phyloP scores from a whole-genome alignment of 2,797 vertebrate genomes.

The Vireo griseus region DNA sequence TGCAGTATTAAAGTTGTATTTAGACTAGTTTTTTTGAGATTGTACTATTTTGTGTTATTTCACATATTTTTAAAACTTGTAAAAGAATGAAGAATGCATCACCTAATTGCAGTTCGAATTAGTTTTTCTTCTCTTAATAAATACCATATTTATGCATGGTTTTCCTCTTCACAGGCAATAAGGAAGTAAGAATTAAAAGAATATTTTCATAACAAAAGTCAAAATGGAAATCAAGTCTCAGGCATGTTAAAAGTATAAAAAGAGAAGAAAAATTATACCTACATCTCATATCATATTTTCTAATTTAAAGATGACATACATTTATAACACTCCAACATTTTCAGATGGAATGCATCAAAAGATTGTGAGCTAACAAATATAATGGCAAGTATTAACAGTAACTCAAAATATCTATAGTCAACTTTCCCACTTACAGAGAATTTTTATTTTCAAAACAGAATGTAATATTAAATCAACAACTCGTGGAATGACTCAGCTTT shows the following conservation, averaged over 20 bases:
- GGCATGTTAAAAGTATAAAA: neutral
- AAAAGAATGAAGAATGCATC: neutral
- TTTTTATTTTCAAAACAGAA: neutral
- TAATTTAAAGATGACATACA: neutral
- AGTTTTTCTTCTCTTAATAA: neutral
- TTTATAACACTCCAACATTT: neutral
- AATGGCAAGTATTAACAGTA: neutral
- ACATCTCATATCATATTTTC: neutral
- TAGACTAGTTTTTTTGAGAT: neutral
- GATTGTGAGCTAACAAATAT: neutral
- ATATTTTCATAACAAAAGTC: neutral
- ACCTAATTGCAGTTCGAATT: neutral
- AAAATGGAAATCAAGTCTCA: neutral
- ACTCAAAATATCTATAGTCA: neutral
- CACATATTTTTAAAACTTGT: neutral
- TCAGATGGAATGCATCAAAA: neutral
- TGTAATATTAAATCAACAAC: neutral
- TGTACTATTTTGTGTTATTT: neutral
- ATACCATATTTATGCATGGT: neutral
- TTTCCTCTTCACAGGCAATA: neutral
- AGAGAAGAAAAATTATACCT: neutral
- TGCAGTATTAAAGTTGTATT: neutral
- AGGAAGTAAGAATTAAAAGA: neutral
- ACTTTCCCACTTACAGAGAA: neutral
- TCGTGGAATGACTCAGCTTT: neutral